A percentile compares a stretch with the other conserved stretches of the same genome.
Conservation (phyloP, 2,113 vertebrate genomes). For the Neogobius melanostomus region DNA sequence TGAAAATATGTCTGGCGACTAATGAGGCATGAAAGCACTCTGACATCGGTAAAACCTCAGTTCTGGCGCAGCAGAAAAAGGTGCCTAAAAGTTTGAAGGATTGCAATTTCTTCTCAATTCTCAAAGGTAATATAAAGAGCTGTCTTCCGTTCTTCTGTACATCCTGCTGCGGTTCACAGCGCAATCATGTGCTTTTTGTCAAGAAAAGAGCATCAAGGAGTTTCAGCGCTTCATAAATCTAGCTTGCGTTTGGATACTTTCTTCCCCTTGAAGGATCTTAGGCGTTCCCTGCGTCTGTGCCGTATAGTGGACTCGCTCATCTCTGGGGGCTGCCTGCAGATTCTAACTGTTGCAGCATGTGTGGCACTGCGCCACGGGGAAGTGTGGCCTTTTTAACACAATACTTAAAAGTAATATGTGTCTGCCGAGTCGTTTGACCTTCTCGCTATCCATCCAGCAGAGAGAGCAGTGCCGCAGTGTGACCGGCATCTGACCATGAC, state of each 20-base stretch:
- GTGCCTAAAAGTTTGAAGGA: constrained; percentile 32
- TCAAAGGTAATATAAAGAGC: constrained; percentile 26
- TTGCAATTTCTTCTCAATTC: constrained; percentile 31
- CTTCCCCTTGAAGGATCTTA: constrained; percentile 61
- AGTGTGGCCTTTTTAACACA: constrained; percentile 25
- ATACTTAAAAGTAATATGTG: constrained; percentile 34
- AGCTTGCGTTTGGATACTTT: constrained; percentile 62
- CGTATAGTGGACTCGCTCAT: constrained; percentile 46
- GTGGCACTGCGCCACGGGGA: constrained; percentile 47
- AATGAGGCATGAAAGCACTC: constrained; percentile 57
- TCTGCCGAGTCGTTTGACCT: constrained; percentile 35
- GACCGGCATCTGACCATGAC: constrained; percentile 28
- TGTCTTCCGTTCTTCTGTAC: constrained; percentile 37
- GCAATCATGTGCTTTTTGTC: constrained; percentile 20
- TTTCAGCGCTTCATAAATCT: constrained; percentile 75
- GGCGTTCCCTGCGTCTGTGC: constrained; percentile 42
- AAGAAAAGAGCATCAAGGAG: constrained; percentile 46
- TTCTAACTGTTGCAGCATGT: constrained; percentile 56
- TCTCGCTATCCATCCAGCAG: constrained; percentile 24
- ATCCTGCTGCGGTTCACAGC: constrained; percentile 62
- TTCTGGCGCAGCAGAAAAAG: constrained; percentile 34
- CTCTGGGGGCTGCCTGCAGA: constrained; percentile 37
- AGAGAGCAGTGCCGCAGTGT: constrained; percentile 15
- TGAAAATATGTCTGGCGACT: constrained; percentile 63
- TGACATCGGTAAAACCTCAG: constrained; percentile 51